phyloP scores from a whole-genome alignment of 2,113 vertebrate species.

The Sebastes fasciatus region DNA sequence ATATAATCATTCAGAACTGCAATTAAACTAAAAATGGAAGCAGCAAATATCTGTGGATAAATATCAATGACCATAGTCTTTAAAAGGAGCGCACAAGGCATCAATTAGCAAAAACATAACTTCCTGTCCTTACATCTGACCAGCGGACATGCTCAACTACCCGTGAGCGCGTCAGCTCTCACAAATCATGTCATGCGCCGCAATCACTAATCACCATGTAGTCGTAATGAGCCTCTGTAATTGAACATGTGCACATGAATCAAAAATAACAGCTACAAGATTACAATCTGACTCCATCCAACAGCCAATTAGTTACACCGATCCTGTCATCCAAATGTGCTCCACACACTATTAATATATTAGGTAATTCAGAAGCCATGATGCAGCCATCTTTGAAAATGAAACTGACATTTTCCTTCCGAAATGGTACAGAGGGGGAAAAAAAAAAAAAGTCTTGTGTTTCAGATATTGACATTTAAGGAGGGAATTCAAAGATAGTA shows the following conservation, averaged over 20 bases:
- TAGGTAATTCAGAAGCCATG: constrained; percentile 16
- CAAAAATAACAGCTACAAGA: constrained; percentile 38
- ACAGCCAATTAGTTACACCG: constrained; percentile 57
- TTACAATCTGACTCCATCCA: constrained; percentile 40
- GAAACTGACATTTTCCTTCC: constrained; percentile 68
- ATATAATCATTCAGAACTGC: background rate
- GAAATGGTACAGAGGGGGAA: constrained; percentile 37
- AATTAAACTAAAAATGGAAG: background rate
- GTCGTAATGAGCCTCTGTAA: constrained; percentile 51
- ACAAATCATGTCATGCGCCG: constrained; percentile 28
- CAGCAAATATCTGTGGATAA: background rate
- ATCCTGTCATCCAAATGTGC: constrained; percentile 32
- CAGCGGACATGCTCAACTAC: background rate
- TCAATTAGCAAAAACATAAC: background rate
- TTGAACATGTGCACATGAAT: constrained; percentile 56
- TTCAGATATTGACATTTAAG: constrained; percentile 79
- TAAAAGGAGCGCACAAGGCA: background rate
- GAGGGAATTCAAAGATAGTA: constrained; percentile 50
- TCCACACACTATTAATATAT: constrained; percentile 26
- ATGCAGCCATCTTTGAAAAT: constrained; percentile 54
- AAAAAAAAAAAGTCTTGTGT: constrained; percentile 13
- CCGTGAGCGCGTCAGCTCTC: background rate
- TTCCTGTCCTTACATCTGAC: background rate
- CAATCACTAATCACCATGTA: constrained; percentile 49
- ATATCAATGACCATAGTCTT: background rate